Base-by-base conservation (phyloP, 2,888 invertebrate genomes). In the Melangyna quadrimaculata region DNA sequence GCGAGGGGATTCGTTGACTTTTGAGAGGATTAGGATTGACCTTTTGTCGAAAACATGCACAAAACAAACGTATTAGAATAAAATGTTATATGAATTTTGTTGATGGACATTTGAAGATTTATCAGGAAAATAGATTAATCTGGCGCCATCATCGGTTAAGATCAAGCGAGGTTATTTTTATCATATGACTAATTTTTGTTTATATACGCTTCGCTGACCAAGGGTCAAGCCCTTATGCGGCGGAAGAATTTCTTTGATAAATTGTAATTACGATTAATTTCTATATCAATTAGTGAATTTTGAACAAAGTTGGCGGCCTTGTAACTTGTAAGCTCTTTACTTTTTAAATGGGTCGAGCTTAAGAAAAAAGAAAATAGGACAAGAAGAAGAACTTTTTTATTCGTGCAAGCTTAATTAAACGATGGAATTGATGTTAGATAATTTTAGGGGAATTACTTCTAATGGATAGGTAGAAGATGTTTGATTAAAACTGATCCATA, bases 241-340 rank as follows among this genome's bases (percentile, higher is more conserved):
- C 48, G 67, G 51, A n/a, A 45, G 14, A 65, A 45, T 35, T 32
- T 3, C 32, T 67, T 67, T 51, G 19, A 37, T 45, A 24, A 67
- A 1, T 51, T 51, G 19, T 35, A 51, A 67, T 67, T 51, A 67
- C 51, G 35, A 51, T 17, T 67, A 51, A 67, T 67, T 51, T 35
- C 35, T 4, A 24, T 35, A 24, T 35, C 67, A 67, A 67, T 67
- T 67, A 67, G 5, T 32, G 6, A 35, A 32, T 17, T 43, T 65
- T n/a, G 17, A 12, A 27, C 6, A 6, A 43, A 17, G 5, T 63
- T 27, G 24, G 9, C 61, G n/a, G n/a, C n/a, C n/a, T n/a, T n/a
- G n/a, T n/a, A n/a, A n/a, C 37, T 40, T 61, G 61, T 65, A 45
- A 65, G 65, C 65, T 48, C 48, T 65, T 65, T 17, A 4, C 12